Evolutionary conservation across 2,888 invertebrate species (phyloP).

Genomic region (Sarcophaga carnaria): DNA sequence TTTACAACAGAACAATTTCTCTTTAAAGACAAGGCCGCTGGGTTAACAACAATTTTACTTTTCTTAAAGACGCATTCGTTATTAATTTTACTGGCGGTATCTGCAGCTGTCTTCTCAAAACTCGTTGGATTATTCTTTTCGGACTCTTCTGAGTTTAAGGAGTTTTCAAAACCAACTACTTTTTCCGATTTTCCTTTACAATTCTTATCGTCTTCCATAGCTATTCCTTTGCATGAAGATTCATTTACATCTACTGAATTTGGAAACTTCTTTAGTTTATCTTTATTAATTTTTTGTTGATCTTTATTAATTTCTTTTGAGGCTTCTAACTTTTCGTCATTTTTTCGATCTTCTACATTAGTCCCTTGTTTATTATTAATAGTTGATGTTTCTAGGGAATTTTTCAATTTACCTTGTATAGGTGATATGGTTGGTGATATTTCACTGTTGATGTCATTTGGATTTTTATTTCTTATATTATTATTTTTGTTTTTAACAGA

Average conservation of each 20-base stretch:
- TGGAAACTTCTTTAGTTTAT: neutral
- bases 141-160: neutral
- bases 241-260: neutral
- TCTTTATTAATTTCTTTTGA: neutral
- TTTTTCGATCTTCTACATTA: neutral
- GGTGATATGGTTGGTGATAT: neutral
- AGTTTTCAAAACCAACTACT: neutral
- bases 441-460: neutral
- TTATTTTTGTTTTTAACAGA: neutral
- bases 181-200: neutral
- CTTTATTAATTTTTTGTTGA: neutral
- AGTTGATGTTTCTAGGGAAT: neutral
- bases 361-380: neutral
- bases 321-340: neutral
- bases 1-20: constrained; percentile 1
- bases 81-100: neutral
- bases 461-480: neutral
- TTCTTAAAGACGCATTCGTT: constrained; percentile 50
- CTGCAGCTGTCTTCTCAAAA: constrained; percentile 9
- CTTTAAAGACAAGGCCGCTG: constrained; percentile 46
- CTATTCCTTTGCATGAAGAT: neutral
- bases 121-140: constrained; percentile 2
- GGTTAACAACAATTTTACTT: constrained; percentile 58
- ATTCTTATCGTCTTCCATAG: neutral
- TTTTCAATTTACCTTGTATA: neutral